Evolutionary conservation across 2,888 invertebrate genomes (phyloP), one percentile per base, ranked within the genome.

Genomic region (Lycophotia porphyrea): DNA sequence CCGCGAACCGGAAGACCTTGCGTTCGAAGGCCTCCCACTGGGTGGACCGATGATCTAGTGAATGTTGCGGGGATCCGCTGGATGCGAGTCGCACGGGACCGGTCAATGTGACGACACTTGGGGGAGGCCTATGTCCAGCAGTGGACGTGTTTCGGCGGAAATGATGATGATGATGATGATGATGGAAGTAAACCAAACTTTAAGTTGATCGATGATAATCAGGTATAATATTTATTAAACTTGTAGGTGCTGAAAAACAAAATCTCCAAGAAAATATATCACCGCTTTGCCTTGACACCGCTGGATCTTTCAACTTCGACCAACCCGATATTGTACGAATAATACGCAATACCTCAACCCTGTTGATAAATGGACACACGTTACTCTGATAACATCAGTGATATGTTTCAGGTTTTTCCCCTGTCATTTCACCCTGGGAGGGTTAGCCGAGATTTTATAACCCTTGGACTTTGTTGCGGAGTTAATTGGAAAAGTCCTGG

Each of bases 311-410:
- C 77, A 36, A n/a, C 79, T 85, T 79, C 27, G 0, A 61, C 78
- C 82, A 49, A 42, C 31, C 85, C 82, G 89, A 91, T 92, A 90
- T 90, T 91, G 89, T 90, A 88, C 88, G 91, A 92, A 92, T 91
- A 91, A 91, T 91, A 92, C 91, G 91, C 87, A 90, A 91, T 92
- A 91, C 90, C 88, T 93, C 92, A 91, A 44, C 88, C 76, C 70
- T 74, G 81, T 89, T 93, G 93, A 93, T 93, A 92, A 92, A 94
- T 92, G 91, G 86, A 84, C 88, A 89, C 88, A 88, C 90, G 90
- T 92, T 92, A 90, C 88, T 71, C 87, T 89, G 92, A 93, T 92
- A 91, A 89, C 92, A 88, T 89, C 77, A 81, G 90, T 90, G 89
- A 92, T 91, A 88, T 87, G 88, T 91, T 89, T 85, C 84, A 75